Evolutionary conservation across 2,888 invertebrate species (phyloP).

Genomic region (Panopea generosa): DNA sequence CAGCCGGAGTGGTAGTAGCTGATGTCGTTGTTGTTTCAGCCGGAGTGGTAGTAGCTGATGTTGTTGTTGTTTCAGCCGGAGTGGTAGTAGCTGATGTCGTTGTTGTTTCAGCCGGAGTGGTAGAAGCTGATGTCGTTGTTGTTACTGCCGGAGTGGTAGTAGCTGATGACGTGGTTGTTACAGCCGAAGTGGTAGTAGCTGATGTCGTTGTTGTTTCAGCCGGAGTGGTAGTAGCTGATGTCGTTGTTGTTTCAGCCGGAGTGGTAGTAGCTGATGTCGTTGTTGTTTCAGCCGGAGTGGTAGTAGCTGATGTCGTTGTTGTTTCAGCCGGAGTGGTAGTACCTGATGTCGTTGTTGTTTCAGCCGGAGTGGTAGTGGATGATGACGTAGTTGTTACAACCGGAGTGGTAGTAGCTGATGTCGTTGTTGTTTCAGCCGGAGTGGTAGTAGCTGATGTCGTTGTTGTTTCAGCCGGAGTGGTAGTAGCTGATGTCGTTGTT

Average conservation of each 20-base stretch:
- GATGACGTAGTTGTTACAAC: neutral
- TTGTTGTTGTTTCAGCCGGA: neutral
- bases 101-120: neutral
- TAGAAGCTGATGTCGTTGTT: neutral
- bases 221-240: slow-evolving; percentile 3
- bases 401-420: slow-evolving; percentile 2
- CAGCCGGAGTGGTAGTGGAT: neutral
- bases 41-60: neutral
- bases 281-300: slow-evolving; percentile 9
- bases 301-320: neutral
- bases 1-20: neutral
- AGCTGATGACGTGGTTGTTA: neutral
- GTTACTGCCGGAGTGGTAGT: slow-evolving; percentile 1
- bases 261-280: slow-evolving; percentile 12
- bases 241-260: neutral
- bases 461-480: too few species aligned
- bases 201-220: slow-evolving; percentile 4
- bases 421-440: neutral
- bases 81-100: slow-evolving; percentile 3
- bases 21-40: neutral
- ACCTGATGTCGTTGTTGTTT: neutral
- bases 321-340: neutral
- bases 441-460: neutral
- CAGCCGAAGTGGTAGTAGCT: slow-evolving; percentile 1
- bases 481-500: too few species aligned